Evolutionary conservation across 2,888 invertebrate genomes (phyloP), one percentile per base, ranked within the genome.

Genomic region (Sthenelais limicola): DNA sequence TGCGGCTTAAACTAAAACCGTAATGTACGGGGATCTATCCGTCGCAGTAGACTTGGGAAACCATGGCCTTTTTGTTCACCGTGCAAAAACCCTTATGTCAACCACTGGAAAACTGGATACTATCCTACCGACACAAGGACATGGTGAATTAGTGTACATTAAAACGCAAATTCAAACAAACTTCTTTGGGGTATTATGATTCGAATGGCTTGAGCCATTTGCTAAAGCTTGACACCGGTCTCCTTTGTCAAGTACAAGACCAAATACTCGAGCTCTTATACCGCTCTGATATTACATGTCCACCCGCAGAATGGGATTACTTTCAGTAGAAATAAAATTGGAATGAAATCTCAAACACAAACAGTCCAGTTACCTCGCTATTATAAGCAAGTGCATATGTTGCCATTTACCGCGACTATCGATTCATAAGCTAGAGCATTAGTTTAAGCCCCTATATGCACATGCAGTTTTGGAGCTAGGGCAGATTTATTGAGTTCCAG

Each of bases 151-250:
- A 38, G 62, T 35, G 62, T 38, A 35, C 62, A 24, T 7, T 62
- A 62, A 62, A 62, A 35, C 24, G 35, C 62, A 62, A 62, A 62
- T 35, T 43, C 35, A 62, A 62, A 62, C 62, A 62, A 62, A 38
- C 38, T 28, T 24, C n/a, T 7, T 7, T 33, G 3, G 2, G 62
- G 62, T 38, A 28, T 32, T 15, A 21, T 15, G n/a, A 56, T 32
- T 56, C 32, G 56, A 56, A 33, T 56, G 56, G n/a, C 56, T 15
- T 32, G 56, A 15, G 26, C 24, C 26, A 24, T 26, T n/a, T 32
- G 30, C 1, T n/a, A n/a, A n/a, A n/a, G n/a, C 32, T n/a, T 56
- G 56, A 56, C 56, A 56, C 56, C 56, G 30, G 30, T 5, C 9
- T n/a, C 3, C 52, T n/a, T 24, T n/a, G n/a, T n/a, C n/a, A n/a